Base-by-base conservation (phyloP, 2,113 vertebrate genomes). In the Dromiciops gliroides region DNA sequence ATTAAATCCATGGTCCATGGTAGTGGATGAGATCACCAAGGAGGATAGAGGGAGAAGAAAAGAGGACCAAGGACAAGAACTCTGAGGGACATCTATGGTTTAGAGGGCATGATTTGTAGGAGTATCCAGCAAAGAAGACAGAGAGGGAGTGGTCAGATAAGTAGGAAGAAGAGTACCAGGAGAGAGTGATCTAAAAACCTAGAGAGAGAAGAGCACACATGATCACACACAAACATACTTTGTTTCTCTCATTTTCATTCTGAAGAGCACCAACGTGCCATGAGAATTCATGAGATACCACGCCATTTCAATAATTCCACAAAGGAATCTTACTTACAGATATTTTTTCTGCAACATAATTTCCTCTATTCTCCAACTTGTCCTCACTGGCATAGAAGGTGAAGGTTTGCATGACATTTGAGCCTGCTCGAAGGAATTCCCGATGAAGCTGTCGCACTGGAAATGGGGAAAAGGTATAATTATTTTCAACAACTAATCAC, bases 321-420 rank as follows among this genome's bases (percentile, higher is more conserved):
- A 19, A 16, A 5, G 28, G 31, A 52, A 0, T 60, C 95, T 90
- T 95, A 99, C 99, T 99, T 97, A 99, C 99, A 0, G 98, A 99
- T 98, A 99, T 98, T 96, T 98, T 98, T 97, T 98, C 98, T 56
- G 98, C 98, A 90, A 99, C 99, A 8, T 98, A 98, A 98, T 99
- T 98, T 48, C 99, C 99, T n/a, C 99, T 98, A 99, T 99, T 99
- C 98, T 99, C 99, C 97, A 99, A 98, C 97, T 99, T 99, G 96
- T 99, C 99, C 16, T 99, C 99, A 94, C 99, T 99, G 22, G 99
- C 99, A 50, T 99, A 99, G 98, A 99, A 99, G n/a, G 99, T 99
- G 97, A 99, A 99, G 0, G 99, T 99, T 98, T 99, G 99, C 98
- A 99, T 99, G 98, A 99, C 99, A 94, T 99, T 99, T 12, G 99